phyloP scores from a whole-genome alignment of 2,797 vertebrate genomes.

The Phaenicophaeus curvirostris region DNA sequence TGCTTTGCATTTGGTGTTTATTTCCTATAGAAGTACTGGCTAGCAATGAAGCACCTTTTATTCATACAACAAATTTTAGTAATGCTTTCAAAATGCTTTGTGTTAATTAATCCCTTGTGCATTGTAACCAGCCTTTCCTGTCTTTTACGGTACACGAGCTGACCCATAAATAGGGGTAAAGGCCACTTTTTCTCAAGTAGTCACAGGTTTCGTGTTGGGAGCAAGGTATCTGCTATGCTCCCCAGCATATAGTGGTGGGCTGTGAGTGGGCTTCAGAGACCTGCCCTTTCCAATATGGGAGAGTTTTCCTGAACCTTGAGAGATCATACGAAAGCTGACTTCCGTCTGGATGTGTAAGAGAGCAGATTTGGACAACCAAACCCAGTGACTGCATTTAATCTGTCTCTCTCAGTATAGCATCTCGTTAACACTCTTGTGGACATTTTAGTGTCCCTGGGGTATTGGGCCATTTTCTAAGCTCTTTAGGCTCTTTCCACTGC shows the following conservation, averaged over 20 bases:
- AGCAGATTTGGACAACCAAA: neutral
- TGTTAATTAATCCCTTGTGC: neutral
- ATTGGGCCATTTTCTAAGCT: neutral
- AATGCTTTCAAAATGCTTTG: neutral
- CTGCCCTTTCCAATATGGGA: accelerated
- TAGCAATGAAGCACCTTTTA: neutral
- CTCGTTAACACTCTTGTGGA: neutral
- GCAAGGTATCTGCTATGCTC: neutral
- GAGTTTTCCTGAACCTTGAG: neutral
- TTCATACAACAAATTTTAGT: neutral
- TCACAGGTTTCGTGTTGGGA: neutral
- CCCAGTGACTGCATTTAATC: neutral
- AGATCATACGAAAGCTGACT: neutral
- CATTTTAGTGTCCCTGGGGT: neutral
- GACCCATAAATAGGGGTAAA: neutral
- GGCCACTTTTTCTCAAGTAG: neutral
- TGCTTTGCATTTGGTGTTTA: neutral
- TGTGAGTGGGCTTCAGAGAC: neutral
- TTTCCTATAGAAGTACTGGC: neutral
- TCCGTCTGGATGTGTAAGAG: neutral
- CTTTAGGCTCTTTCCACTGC: neutral
- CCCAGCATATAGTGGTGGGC: neutral
- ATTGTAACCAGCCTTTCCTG: neutral
- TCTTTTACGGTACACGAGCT: neutral
- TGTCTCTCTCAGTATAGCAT: neutral